Evolutionary conservation across 2,113 vertebrate species (phyloP).

Genomic region (Rhinolophus sinicus): DNA sequence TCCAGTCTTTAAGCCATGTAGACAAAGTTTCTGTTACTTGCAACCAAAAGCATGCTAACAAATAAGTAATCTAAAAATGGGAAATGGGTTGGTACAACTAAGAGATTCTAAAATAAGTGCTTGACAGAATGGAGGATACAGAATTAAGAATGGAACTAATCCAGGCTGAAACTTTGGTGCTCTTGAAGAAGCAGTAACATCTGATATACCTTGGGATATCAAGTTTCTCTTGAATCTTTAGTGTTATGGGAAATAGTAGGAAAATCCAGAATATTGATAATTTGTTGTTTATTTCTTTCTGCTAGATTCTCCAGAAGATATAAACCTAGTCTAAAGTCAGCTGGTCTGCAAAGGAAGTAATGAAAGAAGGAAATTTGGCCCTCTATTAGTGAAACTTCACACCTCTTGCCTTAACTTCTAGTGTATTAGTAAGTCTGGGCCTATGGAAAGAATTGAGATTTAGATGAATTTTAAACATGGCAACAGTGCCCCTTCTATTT

Average conservation of each 20-base stretch:
- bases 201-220: neutral
- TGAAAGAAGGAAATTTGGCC: neutral
- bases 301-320: neutral
- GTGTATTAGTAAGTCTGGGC: neutral
- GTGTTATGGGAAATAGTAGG: neutral
- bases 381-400: neutral
- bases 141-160: neutral
- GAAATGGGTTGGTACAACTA: neutral
- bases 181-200: neutral
- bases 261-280: neutral
- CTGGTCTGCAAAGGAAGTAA: neutral
- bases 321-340: neutral
- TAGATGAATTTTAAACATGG: neutral
- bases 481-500: neutral
- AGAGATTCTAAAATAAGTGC: neutral
- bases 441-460: neutral
- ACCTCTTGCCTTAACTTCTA: neutral
- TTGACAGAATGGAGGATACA: neutral
- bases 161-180: neutral
- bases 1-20: neutral
- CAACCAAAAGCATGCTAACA: neutral
- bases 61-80: neutral
- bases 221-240: neutral
- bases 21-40: neutral
- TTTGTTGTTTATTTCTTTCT: neutral